phyloP scores from a whole-genome alignment of 2,888 invertebrate genomes.

The Mesorhabditis spiculigera region DNA sequence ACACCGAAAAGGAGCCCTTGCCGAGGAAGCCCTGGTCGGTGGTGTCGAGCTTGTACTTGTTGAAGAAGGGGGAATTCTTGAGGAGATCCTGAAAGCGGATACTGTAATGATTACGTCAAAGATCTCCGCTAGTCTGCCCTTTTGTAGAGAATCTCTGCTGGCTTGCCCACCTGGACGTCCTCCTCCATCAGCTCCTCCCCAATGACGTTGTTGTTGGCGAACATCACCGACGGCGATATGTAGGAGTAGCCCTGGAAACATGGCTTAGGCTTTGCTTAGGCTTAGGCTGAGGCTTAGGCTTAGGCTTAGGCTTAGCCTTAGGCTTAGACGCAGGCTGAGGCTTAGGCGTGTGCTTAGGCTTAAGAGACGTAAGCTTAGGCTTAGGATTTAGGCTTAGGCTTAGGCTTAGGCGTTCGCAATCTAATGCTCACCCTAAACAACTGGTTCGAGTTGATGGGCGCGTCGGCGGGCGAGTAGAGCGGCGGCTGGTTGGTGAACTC shows the following conservation, averaged over 20 bases:
- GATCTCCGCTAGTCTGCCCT: neutral
- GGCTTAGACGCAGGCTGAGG: too few species aligned
- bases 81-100: neutral
- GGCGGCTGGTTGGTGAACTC: constrained; percentile 91
- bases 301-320: too few species aligned
- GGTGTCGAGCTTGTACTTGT: constrained; percentile 75
- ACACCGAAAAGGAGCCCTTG: constrained; percentile 84
- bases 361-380: too few species aligned
- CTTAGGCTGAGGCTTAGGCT: too few species aligned
- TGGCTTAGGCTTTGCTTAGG: too few species aligned
- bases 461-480: constrained; percentile 84
- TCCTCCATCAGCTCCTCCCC: constrained; percentile 67
- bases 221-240: constrained; percentile 84
- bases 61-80: constrained; percentile 80
- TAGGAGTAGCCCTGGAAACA: constrained; percentile 80
- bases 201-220: constrained; percentile 70
- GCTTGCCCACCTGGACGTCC: constrained; percentile 23
- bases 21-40: constrained; percentile 72
- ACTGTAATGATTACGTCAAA: neutral
- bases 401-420: constrained; percentile 69
- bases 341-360: too few species aligned
- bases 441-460: constrained; percentile 67
- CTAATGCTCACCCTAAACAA: constrained; percentile 69
- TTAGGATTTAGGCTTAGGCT: too few species aligned
- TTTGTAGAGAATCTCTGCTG: neutral